Conservation (phyloP, 2,888 invertebrate species). For the Cenopis cana region DNA sequence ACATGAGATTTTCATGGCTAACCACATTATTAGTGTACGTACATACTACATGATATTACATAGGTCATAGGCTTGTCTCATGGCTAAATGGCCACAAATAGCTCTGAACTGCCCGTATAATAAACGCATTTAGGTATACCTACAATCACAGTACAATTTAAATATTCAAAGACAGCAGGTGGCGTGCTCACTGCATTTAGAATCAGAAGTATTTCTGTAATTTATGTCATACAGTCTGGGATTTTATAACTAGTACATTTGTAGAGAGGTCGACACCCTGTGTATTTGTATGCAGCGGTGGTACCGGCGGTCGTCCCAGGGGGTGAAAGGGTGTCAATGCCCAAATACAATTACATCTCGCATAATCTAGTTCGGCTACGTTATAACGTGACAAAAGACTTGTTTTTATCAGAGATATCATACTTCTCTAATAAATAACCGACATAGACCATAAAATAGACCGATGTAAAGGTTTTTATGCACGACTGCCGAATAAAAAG, state of each 20-base stretch:
- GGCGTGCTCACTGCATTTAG: constrained; percentile 10
- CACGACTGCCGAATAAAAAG: no score
- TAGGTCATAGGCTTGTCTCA: background rate
- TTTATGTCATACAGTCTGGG: constrained; percentile 13
- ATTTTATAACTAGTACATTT: constrained; percentile 25
- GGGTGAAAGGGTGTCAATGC: constrained; percentile 39
- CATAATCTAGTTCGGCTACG: constrained; percentile 17
- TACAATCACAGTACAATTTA: constrained; percentile 3
- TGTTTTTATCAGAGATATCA: background rate
- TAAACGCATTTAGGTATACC: background rate
- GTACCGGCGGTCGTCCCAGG: constrained; percentile 19
- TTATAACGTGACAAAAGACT: background rate
- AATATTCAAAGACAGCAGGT: constrained; percentile 17
- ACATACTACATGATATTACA: no score
- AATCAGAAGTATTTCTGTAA: constrained; percentile 24
- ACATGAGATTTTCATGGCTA: no score
- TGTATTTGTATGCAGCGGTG: constrained; percentile 37
- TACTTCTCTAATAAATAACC: background rate
- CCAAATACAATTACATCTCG: constrained; percentile 37
- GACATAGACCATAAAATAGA: no score
- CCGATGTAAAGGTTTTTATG: no score
- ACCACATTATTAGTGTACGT: no score
- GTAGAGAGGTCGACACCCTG: constrained; percentile 27
- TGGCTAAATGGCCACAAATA: background rate
- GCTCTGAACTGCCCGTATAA: background rate